Conservation (phyloP, 2,113 vertebrate genomes). For the Poeciliopsis prolifica region DNA sequence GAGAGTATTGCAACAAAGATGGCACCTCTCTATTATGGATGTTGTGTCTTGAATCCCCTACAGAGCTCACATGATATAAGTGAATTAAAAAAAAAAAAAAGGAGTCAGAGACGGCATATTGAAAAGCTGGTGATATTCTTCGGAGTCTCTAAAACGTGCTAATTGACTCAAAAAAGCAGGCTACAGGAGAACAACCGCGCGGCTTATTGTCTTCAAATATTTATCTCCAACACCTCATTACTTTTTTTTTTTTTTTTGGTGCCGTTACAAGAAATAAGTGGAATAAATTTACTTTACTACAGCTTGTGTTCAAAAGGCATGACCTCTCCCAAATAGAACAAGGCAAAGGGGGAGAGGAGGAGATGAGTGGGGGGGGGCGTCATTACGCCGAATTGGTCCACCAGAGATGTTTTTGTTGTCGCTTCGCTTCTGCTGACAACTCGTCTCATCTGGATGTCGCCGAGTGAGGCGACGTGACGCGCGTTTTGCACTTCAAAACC, state of each 20-base stretch:
- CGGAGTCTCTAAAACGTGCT: slow-evolving; percentile 58
- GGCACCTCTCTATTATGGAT: slow-evolving; percentile 65
- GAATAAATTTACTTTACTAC: slow-evolving; percentile 70
- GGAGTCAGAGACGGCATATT: slow-evolving; percentile 65
- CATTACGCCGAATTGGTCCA: slow-evolving; percentile 74
- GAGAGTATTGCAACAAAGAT: slow-evolving; percentile 73
- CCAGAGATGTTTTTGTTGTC: slow-evolving; percentile 74
- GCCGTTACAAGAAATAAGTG: slow-evolving; percentile 75
- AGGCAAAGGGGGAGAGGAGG: not conserved
- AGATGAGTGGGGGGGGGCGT: slow-evolving; percentile 64
- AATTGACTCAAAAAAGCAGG: slow-evolving; percentile 71
- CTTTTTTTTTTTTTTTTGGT: slow-evolving; percentile 54
- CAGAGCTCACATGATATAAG: slow-evolving; percentile 71
- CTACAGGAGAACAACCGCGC: slow-evolving; percentile 49
- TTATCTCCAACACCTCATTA: slow-evolving; percentile 76
- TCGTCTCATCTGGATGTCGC: slow-evolving; percentile 56
- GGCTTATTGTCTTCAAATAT: slow-evolving; percentile 67
- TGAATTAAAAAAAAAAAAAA: slow-evolving; percentile 57
- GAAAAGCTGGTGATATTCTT: slow-evolving; percentile 59
- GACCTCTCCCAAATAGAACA: slow-evolving; percentile 66
- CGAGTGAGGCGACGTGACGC: slow-evolving; percentile 61
- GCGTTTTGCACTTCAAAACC: slow-evolving; percentile 72
- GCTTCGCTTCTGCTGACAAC: slow-evolving; percentile 68
- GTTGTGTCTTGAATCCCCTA: slow-evolving; percentile 60
- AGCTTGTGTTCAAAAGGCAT: slow-evolving; percentile 75